Evolutionary conservation across 1,140 invertebrate genomes (phyloP).

Genomic region (Drosophila burlai): DNA sequence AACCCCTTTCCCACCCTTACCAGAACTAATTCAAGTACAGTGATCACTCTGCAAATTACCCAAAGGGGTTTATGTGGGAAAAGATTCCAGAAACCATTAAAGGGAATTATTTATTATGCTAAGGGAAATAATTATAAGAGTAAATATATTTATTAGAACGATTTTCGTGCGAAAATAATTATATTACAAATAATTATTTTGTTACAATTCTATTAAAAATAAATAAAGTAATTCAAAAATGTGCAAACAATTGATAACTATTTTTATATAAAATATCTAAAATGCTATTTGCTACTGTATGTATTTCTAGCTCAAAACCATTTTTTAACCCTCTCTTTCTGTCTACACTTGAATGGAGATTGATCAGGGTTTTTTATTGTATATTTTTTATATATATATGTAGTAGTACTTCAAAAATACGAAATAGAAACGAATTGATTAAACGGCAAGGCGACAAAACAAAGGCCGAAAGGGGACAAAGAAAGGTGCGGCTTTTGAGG

Average conservation of each 20-base stretch:
- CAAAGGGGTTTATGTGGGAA: no score
- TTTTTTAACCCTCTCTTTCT: neutral
- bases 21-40: conserved; percentile 30
- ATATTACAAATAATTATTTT: no score
- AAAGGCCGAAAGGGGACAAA: conserved; percentile 26
- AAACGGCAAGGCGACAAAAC: conserved; percentile 26
- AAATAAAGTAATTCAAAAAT: no score
- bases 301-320: no score
- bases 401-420: conserved; percentile 40
- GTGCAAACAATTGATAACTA: neutral
- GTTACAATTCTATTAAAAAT: no score
- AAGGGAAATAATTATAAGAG: no score
- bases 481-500: conserved; percentile 16
- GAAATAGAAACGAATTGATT: conserved; percentile 70
- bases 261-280: neutral
- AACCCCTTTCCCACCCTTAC: neutral
- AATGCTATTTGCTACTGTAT: neutral
- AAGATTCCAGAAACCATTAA: neutral
- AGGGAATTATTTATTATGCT: no score
- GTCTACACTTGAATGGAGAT: neutral
- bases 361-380: conserved; percentile 7
- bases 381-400: neutral
- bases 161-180: no score
- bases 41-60: neutral
- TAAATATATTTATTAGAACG: no score